Evolutionary conservation across 2,113 vertebrate species (phyloP), one percentile per base, ranked within the genome.

Genomic region (Neolamprologus hecqui): DNA sequence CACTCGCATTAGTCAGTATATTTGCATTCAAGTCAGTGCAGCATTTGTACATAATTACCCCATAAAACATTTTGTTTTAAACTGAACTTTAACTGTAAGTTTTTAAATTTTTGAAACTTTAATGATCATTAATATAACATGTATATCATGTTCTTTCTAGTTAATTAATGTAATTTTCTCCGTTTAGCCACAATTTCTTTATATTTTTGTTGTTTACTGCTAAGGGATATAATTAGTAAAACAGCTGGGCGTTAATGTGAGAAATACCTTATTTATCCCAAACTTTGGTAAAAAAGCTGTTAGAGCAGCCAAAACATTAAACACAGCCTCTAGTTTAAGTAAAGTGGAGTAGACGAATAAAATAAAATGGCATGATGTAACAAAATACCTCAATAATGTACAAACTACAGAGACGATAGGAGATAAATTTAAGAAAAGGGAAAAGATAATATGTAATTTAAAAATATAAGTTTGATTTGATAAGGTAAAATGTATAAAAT

Each of bases 161-260:
- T 73, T 47, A 17, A 45, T 15, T 26, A 47, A 26, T 75, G 5
- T 47, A 0, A 75, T 47, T 75, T 75, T 49, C 0, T 19, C 9
- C 0, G 0, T 49, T 28, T 75, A 75, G 23, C 42, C 70, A 49
- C 2, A 0, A 12, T 49, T 75, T 75, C 23, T 49, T 28, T 31
- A 10, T 77, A 49, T 47, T 12, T 31, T 19, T n/a, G 26, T 31
- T 77, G 42, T 49, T 47, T 28, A 11, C 40, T 75, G 40, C 13
- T 75, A 28, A 75, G 3, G 0, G 15, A 17, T 26, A 26, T 75
- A 47, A 73, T 42, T 45, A 26, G 21, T 73, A 47, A 75, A 0
- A 31, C 42, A 75, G 15, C 15, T 31, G 70, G 14, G 6, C 9
- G 28, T 77, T 77, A 77, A 31, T 19, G 15, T 47, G 23, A 49